Evolutionary conservation across 2,888 invertebrate species (phyloP).

Genomic region (Sericinus montela): DNA sequence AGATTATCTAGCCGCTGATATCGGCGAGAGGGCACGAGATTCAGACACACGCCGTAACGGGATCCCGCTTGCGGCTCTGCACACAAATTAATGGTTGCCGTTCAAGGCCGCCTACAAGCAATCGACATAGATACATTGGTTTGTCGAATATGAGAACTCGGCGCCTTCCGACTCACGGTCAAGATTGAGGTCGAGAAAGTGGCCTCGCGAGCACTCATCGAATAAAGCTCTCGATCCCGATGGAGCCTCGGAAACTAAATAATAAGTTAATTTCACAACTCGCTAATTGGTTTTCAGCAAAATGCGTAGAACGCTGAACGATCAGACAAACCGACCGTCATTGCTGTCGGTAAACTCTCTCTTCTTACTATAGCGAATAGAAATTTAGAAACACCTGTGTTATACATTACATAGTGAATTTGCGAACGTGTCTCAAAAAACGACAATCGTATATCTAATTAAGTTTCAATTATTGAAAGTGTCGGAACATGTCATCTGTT

Average conservation of each 20-base stretch:
- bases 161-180: constrained; percentile 59
- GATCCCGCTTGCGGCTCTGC: constrained; percentile 62
- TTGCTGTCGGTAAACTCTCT: constrained; percentile 41
- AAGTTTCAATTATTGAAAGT: constrained; percentile 51
- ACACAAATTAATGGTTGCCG: constrained; percentile 74
- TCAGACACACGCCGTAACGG: constrained; percentile 68
- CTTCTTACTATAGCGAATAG: constrained; percentile 33
- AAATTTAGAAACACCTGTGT: constrained; percentile 33
- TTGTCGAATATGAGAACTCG: constrained; percentile 71
- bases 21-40: constrained; percentile 53
- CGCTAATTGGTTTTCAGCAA: constrained; percentile 38
- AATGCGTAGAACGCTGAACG: constrained; percentile 30
- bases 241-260: constrained; percentile 33
- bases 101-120: constrained; percentile 77
- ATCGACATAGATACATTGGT: constrained; percentile 76
- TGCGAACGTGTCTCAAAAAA: constrained; percentile 35
- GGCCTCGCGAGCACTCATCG: constrained; percentile 26
- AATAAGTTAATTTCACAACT: constrained; percentile 36
- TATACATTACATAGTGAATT: constrained; percentile 28
- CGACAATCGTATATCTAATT: constrained; percentile 39
- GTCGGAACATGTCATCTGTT: constrained; percentile 44
- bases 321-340: constrained; percentile 29
- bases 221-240: constrained; percentile 22
- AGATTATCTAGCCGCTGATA: constrained; percentile 38
- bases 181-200: constrained; percentile 73